These are phyloP conservation scores for Alexandromys fortis DNA, from an alignment of 2,113 vertebrate genomes.

Conservation along the genomic window DNA sequence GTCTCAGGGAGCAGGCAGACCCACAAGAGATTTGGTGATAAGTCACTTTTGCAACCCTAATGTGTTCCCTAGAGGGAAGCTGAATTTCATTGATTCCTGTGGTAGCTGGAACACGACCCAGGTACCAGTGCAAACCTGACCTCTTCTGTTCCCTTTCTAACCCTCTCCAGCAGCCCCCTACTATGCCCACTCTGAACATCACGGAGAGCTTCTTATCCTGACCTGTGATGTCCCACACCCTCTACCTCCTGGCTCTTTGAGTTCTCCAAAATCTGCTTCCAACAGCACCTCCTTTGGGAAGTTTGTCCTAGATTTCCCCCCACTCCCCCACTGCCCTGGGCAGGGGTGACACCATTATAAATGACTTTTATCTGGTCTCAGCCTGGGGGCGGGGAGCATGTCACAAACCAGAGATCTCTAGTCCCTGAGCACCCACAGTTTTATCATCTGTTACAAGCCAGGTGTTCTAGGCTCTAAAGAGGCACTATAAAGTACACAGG, in stretches of 20 bases:
- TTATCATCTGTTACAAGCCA: background rate
- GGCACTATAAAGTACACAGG: background rate
- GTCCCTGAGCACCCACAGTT: background rate
- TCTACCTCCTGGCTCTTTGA: background rate
- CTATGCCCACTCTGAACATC: background rate
- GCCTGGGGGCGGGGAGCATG: background rate
- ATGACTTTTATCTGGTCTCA: background rate
- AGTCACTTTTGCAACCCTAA: background rate
- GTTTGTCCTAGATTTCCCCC: background rate
- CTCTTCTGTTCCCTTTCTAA: background rate
- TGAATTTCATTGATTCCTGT: background rate
- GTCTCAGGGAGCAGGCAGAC: background rate
- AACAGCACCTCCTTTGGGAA: background rate
- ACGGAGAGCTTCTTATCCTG: background rate
- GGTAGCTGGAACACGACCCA: too few relatives aligned
- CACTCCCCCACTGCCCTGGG: background rate
- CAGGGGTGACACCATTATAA: background rate
- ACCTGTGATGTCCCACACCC: background rate
- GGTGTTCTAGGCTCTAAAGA: background rate
- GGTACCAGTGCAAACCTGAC: background rate
- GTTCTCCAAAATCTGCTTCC: background rate
- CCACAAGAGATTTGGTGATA: background rate
- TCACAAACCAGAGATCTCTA: background rate
- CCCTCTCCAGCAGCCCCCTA: background rate
- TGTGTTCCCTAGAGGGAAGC: background rate